Base-by-base conservation (phyloP, 2,888 invertebrate genomes). In the Drosophila neotestacea region DNA sequence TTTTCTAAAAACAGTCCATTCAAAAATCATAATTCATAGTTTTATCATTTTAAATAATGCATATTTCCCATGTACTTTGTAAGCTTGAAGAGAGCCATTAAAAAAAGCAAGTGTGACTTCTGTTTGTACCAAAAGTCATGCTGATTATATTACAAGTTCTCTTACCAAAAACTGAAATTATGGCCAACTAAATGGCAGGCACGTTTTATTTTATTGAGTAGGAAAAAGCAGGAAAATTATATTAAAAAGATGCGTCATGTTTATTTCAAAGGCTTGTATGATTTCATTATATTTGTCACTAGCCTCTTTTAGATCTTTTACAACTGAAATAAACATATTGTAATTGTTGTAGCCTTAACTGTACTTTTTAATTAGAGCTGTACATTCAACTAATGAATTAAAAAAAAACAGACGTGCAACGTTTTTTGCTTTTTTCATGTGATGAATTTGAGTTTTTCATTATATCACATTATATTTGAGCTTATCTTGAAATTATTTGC, bases 401-500 rank as follows among this genome's bases (percentile, higher is more conserved):
- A 74, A 71, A 74, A 71, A n/a, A 36, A 38, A n/a, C 28, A 27
- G 9, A 7, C 30, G 30, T 30, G 30, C 30, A 30, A 32, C 32
- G 32, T 11, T 9, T 39, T 55, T 55, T 7, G 7, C 32, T 34
- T 30, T 46, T 59, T 34, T 39, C 16, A 41, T 68, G 52, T 61
- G 55, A 46, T 66, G 54, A 70, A 76, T 59, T 22, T 22, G 41
- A 68, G 54, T 69, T 41, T 58, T 38, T 39, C 63, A 66, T 77
- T 51, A 58, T 78, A 62, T 48, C 47, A 79, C 68, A 61, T 73
- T 44, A n/a, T 50, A 47, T 48, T 28, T 34, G 60, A 55, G 69
- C 62, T 70, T 77, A 64, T 62, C 65, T 66, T 13, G 10, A 50
- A 73, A 66, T 79, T 70, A 77, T 79, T 63, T 54, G 32, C 51